Percentiles rank a stretch among this genome's conserved stretches.
Conservation (phyloP, 2,888 invertebrate species). For the Volucella bombylans region DNA sequence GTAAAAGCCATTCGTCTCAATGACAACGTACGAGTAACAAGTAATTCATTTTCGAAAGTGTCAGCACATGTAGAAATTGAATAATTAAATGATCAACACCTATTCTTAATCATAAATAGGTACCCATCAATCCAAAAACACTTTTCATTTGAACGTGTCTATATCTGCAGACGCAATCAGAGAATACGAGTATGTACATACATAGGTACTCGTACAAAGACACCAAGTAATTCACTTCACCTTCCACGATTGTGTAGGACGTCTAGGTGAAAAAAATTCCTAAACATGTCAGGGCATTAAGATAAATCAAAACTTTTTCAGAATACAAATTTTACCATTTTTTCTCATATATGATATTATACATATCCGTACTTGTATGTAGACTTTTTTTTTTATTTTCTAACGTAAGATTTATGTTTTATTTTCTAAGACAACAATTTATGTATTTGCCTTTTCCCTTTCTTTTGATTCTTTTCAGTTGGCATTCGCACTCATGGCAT, state of each 20-base stretch:
- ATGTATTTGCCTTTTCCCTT: conserved; percentile 35
- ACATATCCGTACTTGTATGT: no score
- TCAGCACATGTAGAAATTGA: no score
- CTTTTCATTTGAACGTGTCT: not conserved
- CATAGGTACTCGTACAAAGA: conserved; percentile 20
- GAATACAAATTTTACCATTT: conserved; percentile 59
- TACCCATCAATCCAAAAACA: conserved; percentile 46
- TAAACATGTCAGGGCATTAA: conserved; percentile 54
- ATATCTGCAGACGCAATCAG: no score
- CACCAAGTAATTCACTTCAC: conserved; percentile 30
- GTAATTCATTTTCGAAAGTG: no score
- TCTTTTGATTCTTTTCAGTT: conserved; percentile 84
- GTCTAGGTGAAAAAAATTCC: conserved; percentile 47
- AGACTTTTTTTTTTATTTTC: not conserved
- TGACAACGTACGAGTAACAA: no score
- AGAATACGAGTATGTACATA: not conserved
- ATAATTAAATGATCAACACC: conserved; percentile 29
- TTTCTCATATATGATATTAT: not conserved
- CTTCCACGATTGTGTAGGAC: conserved; percentile 19
- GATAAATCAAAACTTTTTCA: conserved; percentile 70
- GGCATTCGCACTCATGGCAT: conserved; percentile 94
- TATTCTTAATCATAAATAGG: conserved; percentile 35
- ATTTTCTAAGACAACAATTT: conserved; percentile 22
- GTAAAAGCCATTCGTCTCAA: no score
- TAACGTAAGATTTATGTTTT: conserved; percentile 59